Evolutionary conservation across 2,113 vertebrate genomes (phyloP), one percentile per base, ranked within the genome.

Genomic region (Vidua chalybeata): DNA sequence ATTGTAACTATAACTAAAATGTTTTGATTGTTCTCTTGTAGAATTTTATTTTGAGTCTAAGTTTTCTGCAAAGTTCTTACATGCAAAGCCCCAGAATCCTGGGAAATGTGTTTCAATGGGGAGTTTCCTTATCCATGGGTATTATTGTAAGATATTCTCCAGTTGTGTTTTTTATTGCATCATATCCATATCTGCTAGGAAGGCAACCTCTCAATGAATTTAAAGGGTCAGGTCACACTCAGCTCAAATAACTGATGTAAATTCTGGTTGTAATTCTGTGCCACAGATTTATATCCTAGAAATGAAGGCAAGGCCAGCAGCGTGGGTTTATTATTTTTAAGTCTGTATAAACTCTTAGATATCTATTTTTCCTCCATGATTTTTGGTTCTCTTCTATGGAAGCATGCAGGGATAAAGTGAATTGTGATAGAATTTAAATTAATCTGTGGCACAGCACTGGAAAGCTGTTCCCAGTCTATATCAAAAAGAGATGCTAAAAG

Each of bases 401-500:
- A 94, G 71, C 59, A 31, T 6, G 67, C 90, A 87, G 72, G 87
- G 91, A 43, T 61, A 93, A 95, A 96, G 88, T 93, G 91, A 95
- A 85, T 93, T 91, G 87, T 85, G 96, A 89, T 78, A 95, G 90
- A 94, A 97, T 97, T 97, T 95, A 94, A 98, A 97, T 98, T 90
- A 94, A 97, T 92, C 96, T 88, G 87, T 86, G 74, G 52, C 95
- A 80, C 79, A 94, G 94, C 93, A 51, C 91, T 96, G 94, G 87
- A 87, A 97, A 93, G 90, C 95, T 97, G 96, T 96, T 97, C 96
- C 85, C 84, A 90, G 94, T 93, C 94, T 94, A 10, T 97, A 95
- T 97, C 74, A 96, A 96, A 98, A 97, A 96, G 96, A 89, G 97
- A 81, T 90, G 92, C 87, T 98, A 75, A 97, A 97, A 97, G 96